Conservation (phyloP, 2,113 vertebrate genomes). For the Tricholaema leucomelas region DNA sequence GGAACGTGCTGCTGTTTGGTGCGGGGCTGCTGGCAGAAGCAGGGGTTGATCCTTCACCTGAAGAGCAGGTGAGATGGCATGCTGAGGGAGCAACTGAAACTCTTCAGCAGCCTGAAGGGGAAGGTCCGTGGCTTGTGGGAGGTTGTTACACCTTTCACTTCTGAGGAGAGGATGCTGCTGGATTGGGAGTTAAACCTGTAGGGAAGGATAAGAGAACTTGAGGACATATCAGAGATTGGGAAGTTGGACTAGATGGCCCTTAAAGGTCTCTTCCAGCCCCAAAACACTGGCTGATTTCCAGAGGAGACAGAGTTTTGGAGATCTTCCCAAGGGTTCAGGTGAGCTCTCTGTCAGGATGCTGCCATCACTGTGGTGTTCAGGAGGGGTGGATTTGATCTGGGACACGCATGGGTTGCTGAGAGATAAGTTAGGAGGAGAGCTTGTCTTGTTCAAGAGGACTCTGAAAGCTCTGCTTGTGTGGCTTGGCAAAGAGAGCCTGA, state of each 20-base stretch:
- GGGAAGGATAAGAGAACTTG: background rate
- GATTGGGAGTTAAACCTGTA: rapidly evolving
- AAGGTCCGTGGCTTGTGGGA: background rate
- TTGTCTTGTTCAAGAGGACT: background rate
- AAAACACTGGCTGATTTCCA: background rate
- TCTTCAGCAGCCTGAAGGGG: background rate
- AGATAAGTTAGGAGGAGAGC: background rate
- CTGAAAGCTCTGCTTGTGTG: background rate
- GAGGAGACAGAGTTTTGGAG: background rate
- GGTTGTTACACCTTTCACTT: background rate
- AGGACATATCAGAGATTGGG: background rate
- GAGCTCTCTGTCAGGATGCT: background rate
- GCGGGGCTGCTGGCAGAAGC: background rate
- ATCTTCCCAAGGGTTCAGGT: background rate
- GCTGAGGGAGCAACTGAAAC: background rate
- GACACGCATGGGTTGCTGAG: background rate
- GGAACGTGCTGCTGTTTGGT: background rate
- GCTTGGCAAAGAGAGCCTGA: background rate
- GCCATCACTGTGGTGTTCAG: background rate
- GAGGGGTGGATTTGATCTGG: background rate
- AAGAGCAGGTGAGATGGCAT: background rate
- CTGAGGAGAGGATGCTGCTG: background rate
- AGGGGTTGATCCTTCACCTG: background rate
- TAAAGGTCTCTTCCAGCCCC: too few relatives aligned
- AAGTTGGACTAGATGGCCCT: too few relatives aligned